phyloP scores from a whole-genome alignment of 2,888 invertebrate species.

The Pachymerium ferrugineum region DNA sequence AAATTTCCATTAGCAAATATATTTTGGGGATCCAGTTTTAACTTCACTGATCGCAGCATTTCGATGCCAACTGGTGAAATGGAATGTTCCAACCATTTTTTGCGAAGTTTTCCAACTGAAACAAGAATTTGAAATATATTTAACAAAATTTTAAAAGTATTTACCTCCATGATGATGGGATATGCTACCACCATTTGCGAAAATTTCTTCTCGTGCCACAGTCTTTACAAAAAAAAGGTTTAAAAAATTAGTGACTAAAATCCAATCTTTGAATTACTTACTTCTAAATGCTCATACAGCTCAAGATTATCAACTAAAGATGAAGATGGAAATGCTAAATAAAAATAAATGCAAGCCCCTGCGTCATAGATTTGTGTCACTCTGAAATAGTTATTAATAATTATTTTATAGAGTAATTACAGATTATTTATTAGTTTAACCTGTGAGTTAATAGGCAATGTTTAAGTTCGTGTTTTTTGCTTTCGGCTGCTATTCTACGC shows the following conservation, averaged over 20 bases:
- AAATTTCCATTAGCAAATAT: conserved; percentile 87
- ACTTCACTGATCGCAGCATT: conserved; percentile 74
- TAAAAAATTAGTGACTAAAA: not conserved
- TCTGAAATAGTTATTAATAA: not conserved
- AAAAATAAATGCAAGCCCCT: conserved; percentile 6
- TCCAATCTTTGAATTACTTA: conserved; percentile 24
- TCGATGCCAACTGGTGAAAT: conserved; percentile 75
- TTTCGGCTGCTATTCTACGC: conserved; percentile 60
- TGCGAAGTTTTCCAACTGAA: conserved; percentile 77
- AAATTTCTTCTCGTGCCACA: conserved; percentile 53
- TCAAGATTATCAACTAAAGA: conserved; percentile 39
- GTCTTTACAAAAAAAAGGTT: not conserved
- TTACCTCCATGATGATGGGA: conserved; percentile 53
- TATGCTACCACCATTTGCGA: conserved; percentile 55
- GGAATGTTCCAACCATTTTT: conserved; percentile 76
- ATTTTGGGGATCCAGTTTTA: conserved; percentile 85
- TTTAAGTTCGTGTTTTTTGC: conserved; percentile 45
- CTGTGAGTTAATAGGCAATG: conserved; percentile 30
- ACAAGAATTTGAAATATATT: conserved; percentile 27
- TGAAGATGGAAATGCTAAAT: not conserved
- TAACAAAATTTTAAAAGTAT: not conserved
- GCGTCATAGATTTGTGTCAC: conserved; percentile 2
- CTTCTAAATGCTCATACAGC: conserved; percentile 39
- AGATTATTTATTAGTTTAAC: not conserved
- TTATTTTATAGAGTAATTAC: not conserved